Conservation (phyloP, 37 sponge, comb jelly and placozoan genomes). For the Agelas oroides region DNA sequence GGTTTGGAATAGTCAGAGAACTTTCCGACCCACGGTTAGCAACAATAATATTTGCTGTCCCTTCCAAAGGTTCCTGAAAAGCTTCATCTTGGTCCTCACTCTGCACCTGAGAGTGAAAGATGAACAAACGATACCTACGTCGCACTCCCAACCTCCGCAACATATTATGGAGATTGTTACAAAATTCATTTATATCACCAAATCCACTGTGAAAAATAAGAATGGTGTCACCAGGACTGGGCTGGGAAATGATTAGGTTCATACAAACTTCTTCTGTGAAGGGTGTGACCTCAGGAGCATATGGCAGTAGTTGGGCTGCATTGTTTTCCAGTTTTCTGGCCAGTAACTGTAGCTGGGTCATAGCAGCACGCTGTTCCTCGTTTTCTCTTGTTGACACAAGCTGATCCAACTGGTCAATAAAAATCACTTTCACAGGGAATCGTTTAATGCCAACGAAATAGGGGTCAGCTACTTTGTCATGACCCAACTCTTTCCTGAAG, state of each 20-base stretch:
- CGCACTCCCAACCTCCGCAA: not conserved
- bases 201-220: conserved; percentile 65
- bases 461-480: conserved; percentile 23
- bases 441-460: conserved; percentile 31
- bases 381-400: not conserved
- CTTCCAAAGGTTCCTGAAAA: conserved; percentile 11
- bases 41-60: conserved; percentile 37
- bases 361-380: not conserved
- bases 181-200: conserved; percentile 37
- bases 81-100: conserved; percentile 49
- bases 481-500: conserved; percentile 31
- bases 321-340: not conserved
- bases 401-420: conserved; percentile 23
- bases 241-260: conserved; percentile 39
- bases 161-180: conserved; percentile 2
- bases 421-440: conserved; percentile 44
- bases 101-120: conserved; percentile 55
- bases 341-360: not conserved
- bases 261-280: conserved; percentile 26
- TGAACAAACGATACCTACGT: conserved; percentile 23
- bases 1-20: conserved; percentile 59
- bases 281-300: not conserved
- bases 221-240: conserved; percentile 32
- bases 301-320: not conserved
- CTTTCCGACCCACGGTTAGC: conserved; percentile 62